Base-by-base conservation (phyloP, 2,113 vertebrate species). In the Chionis minor region DNA sequence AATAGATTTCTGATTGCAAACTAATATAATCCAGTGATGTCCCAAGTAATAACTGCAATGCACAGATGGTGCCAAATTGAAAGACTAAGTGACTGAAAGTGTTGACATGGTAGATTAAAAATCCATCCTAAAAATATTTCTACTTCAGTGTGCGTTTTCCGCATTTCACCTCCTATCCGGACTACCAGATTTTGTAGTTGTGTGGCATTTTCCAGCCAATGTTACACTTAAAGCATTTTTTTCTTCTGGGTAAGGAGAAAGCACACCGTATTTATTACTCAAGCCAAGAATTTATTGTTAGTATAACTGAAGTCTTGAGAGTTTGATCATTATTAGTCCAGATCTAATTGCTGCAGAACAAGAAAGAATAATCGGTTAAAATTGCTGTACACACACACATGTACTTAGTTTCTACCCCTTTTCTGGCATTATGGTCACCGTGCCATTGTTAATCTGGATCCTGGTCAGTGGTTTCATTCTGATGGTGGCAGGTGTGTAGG, bases 21-120 rank as follows among this genome's bases (percentile, higher is more conserved):
- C 72, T 95, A 95, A 83, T 94, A 35, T 33, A 89, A 96, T 93
- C 45, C 40, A 72, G 49, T 32, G 65, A 85, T 88, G 52, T 97
- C 87, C 93, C 67, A 70, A 69, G 56, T 73, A 95, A 71, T 86
- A 94, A 85, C 84, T 90, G 71, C 66, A 94, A 84, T 67, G 69
- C 72, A 90, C 79, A 95, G 59, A 92, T 96, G 87, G 67, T 92
- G 86, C 87, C 81, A 94, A 96, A 97, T 52, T 96, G 73, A 89
- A 96, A 97, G 81, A 91, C 85, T 96, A 92, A 92, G 81, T 79
- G 69, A 67, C 69, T 66, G 44, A 75, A 96, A 75, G 49, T 70
- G 63, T 87, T 91, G 92, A 81, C 49, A 38, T 69, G 65, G 75
- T 73, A 88, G 54, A 96, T 92, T 95, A 92, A 94, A 95, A 95